Evolutionary conservation across 2,797 vertebrate species (phyloP).

Genomic region (Clarias laeviceps): DNA sequence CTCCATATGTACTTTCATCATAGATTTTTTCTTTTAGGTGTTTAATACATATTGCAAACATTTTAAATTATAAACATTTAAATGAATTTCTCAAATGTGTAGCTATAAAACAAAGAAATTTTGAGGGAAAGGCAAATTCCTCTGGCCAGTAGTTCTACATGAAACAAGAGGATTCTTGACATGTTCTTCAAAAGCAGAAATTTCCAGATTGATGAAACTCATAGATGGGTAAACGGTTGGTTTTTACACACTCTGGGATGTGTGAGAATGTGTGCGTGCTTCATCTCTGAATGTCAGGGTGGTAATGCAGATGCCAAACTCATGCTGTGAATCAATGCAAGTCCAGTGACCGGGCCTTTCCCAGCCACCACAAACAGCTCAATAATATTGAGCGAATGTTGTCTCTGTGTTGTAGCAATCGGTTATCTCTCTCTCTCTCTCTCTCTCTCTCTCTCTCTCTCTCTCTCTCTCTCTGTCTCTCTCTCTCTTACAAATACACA

Average conservation of each 20-base stretch:
- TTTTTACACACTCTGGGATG: neutral
- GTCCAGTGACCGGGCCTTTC: slow-evolving; percentile 48
- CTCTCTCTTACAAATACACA: neutral
- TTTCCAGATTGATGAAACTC: neutral
- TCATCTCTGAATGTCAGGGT: neutral
- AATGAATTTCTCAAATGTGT: neutral
- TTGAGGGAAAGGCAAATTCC: neutral
- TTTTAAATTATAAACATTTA: neutral
- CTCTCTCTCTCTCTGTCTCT: neutral
- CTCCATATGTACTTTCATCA: neutral
- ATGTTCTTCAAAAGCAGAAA: neutral
- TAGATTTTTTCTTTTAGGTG: neutral
- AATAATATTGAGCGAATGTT: slow-evolving; percentile 55
- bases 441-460: neutral
- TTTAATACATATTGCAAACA: neutral
- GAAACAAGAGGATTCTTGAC: neutral
- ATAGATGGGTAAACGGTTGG: neutral
- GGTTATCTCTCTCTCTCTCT: slow-evolving; percentile 6
- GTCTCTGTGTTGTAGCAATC: slow-evolving; percentile 33
- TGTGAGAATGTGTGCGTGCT: slow-evolving; percentile 11
- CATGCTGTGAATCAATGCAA: slow-evolving; percentile 50
- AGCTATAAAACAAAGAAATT: neutral
- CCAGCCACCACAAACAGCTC: slow-evolving; percentile 56
- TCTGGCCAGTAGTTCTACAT: neutral
- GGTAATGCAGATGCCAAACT: slow-evolving; percentile 35